A percentile compares a stretch with the other conserved stretches of the same genome.
These are phyloP conservation scores for Anabas testudineus DNA, from an alignment of 2,797 vertebrate species.

Conservation along the genomic window DNA sequence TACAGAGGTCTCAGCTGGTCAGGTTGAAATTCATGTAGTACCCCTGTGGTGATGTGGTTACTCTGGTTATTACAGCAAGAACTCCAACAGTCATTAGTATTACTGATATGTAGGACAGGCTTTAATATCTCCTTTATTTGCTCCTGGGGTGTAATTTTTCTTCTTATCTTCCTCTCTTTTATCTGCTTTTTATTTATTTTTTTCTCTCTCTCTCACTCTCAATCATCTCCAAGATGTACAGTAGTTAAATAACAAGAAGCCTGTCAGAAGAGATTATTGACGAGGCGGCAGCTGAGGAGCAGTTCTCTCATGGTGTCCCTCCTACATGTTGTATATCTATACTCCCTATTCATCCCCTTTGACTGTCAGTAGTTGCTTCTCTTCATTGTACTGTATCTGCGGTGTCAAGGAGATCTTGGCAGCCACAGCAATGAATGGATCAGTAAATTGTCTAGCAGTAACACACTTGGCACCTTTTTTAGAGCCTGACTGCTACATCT, in stretches of 20 bases:
- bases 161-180: slow-evolving; percentile 62
- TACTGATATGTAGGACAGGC: slow-evolving; percentile 70
- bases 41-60: slow-evolving; percentile 67
- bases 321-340: slow-evolving; percentile 54
- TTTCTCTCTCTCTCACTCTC: slow-evolving; percentile 39
- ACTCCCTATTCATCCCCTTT: slow-evolving; percentile 31
- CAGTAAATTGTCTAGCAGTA: slow-evolving; percentile 42
- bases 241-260: slow-evolving; percentile 64
- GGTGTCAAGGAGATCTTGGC: slow-evolving; percentile 29
- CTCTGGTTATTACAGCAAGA: slow-evolving; percentile 65
- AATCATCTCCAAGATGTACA: slow-evolving; percentile 52
- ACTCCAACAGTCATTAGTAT: slow-evolving; percentile 67
- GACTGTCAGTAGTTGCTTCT: slow-evolving; percentile 43
- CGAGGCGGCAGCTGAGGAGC: slow-evolving; percentile 48
- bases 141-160: slow-evolving; percentile 55
- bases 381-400: slow-evolving; percentile 43
- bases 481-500: not conserved
- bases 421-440: slow-evolving; percentile 42
- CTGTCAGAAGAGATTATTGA: slow-evolving; percentile 63
- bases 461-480: slow-evolving; percentile 36
- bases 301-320: slow-evolving; percentile 39
- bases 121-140: slow-evolving; percentile 62
- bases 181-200: slow-evolving; percentile 63
- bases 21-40: slow-evolving; percentile 58
- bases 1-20: slow-evolving; percentile 59